phyloP scores from a whole-genome alignment of 1,140 invertebrate genomes.

The Brachionus manjavacas region DNA sequence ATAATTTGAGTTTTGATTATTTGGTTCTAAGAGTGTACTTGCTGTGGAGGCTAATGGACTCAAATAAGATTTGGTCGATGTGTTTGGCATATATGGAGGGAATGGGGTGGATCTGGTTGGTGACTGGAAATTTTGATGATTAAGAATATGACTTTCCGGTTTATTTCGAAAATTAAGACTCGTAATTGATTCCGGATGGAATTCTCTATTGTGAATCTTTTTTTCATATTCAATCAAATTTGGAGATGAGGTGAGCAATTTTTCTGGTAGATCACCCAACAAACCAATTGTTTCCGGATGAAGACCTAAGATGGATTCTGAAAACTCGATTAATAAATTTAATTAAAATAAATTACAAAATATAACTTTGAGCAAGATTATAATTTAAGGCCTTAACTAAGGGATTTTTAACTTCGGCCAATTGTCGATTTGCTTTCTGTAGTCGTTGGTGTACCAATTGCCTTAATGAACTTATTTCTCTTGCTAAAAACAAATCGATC shows the following conservation, averaged over 20 bases:
- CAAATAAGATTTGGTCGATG: background rate
- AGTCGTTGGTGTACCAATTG: background rate
- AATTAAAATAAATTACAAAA: background rate
- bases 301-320: background rate
- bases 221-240: conserved; percentile 7
- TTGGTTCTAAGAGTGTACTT: background rate
- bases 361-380: background rate
- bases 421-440: background rate
- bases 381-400: background rate
- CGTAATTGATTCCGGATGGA: background rate
- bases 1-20: background rate
- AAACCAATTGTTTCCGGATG: background rate
- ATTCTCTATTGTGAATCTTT: background rate
- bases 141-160: background rate
- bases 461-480: background rate
- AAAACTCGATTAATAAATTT: background rate
- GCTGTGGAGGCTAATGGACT: background rate
- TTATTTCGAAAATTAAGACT: background rate
- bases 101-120: background rate
- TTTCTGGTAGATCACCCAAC: background rate
- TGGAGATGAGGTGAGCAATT: background rate
- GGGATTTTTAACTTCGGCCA: background rate
- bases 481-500: background rate
- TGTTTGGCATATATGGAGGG: background rate
- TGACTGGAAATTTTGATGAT: background rate